Conservation (phyloP, 1,140 invertebrate genomes). For the Philaenus spumarius region DNA sequence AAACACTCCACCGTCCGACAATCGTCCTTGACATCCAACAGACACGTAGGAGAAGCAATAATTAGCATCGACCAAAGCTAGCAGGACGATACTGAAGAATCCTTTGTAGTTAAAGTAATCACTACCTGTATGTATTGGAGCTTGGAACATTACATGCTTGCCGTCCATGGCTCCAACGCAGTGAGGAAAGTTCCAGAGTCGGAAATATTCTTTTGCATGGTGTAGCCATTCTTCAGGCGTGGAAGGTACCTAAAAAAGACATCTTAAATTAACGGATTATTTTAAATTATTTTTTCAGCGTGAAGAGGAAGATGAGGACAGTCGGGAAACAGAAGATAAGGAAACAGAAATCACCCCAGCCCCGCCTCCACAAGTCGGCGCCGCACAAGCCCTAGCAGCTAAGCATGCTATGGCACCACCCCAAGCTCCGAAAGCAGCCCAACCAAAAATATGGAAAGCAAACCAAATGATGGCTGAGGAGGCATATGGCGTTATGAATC, state of each 20-base stretch:
- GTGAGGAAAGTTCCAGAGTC: constrained; percentile 32
- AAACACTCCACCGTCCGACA: no score
- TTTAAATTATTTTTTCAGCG: constrained; percentile 12
- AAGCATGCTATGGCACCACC: constrained; percentile 8
- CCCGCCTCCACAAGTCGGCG: constrained; percentile 2
- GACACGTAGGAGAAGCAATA: constrained; percentile 25
- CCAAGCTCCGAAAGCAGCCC: constrained; percentile 7
- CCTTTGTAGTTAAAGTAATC: constrained; percentile 24
- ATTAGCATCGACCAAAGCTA: no score
- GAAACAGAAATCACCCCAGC: constrained; percentile 4
- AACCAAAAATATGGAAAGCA: background rate
- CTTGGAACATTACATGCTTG: constrained; percentile 37
- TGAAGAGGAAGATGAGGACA: background rate
- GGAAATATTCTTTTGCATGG: constrained; percentile 32
- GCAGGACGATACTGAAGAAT: constrained; percentile 22
- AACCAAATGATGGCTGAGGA: constrained; percentile 7
- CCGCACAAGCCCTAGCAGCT: background rate
- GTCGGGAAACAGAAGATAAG: constrained; percentile 10
- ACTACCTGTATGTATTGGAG: constrained; percentile 31
- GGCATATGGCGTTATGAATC: constrained; percentile 5
- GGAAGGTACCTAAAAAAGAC: constrained; percentile 26
- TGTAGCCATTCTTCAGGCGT: constrained; percentile 33
- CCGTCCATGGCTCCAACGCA: constrained; percentile 38
- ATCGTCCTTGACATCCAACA: constrained; percentile 26
- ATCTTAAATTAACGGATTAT: background rate